Evolutionary conservation across 2,888 invertebrate species (phyloP), one percentile per base, ranked within the genome.

Genomic region (Horisme vitalbata): DNA sequence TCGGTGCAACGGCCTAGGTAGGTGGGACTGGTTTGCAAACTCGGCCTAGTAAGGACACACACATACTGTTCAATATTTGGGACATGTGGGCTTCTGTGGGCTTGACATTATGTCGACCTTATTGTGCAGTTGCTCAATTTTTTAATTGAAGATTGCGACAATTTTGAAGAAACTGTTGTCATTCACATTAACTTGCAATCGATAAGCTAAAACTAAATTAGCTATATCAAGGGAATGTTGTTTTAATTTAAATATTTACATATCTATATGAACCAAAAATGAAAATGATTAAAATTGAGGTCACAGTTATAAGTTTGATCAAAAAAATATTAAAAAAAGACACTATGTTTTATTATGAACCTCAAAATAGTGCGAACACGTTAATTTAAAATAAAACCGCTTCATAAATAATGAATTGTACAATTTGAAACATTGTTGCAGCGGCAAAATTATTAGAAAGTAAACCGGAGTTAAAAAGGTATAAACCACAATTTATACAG

Each of bases 1-100:
- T 45, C 61, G 59, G 73, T 65, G 68, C 72, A 76, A 78, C 56
- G 75, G 60, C 71, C 79, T 59, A 50, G 47, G 79, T 77, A 67
- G 81, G 80, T 72, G 79, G 71, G 61, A 28, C 71, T 47, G 63
- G 69, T 64, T 60, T 59, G 58, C 57, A 55, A 49, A 56, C 54
- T 47, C 28, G 50, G 46, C 43, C 41, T 39, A 43, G 37, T 52
- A 56, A 59, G 54, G 56, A 49, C 31, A 38, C 36, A 32, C 38
- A n/a, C 45, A 37, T 46, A 41, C 44, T 53, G 39, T 26, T 30
- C 12, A 14, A 24, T 24, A 30, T 45, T 37, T 34, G 24, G 30
- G 26, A 46, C 12, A 35, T 41, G 31, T 27, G 20, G 20, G 35
- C 30, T 30, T 36, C 43, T 27, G 39, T 39, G 11, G 28, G 37